Percentiles rank a stretch among this genome's conserved stretches.
Conservation (phyloP, 2,113 vertebrate genomes). For the Arenaria interpres region DNA sequence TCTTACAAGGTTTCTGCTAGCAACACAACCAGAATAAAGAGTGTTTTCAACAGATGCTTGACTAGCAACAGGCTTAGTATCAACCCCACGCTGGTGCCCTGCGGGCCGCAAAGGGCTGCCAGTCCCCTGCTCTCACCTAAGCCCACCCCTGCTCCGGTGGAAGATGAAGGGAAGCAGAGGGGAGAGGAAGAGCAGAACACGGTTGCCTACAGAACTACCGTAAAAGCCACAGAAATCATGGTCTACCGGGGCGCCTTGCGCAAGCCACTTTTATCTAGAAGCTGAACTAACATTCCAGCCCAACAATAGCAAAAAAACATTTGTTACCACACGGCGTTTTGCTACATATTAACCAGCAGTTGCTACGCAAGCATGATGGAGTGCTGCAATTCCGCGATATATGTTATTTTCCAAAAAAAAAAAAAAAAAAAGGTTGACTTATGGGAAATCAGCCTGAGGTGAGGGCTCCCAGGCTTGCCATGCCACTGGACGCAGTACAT, state of each 20-base stretch:
- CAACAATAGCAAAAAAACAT: conserved; percentile 31
- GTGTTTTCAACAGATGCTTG: conserved; percentile 11
- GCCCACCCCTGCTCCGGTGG: not conserved
- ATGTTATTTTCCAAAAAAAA: not conserved
- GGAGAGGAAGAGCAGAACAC: conserved; percentile 12
- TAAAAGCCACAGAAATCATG: conserved; percentile 49
- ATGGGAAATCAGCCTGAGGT: conserved; percentile 27
- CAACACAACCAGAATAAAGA: conserved; percentile 2
- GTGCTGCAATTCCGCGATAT: not conserved
- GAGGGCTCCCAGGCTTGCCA: conserved; percentile 49
- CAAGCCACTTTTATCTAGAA: conserved; percentile 70
- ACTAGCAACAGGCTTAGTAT: not conserved
- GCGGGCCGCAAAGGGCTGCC: not conserved
- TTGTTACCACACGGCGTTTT: conserved; percentile 36
- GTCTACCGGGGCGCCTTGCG: conserved; percentile 6
- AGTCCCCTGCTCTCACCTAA: not conserved
- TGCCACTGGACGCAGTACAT: conserved; percentile 36
- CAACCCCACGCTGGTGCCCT: not conserved
- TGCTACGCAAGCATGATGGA: conserved; percentile 59
- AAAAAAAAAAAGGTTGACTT: not conserved
- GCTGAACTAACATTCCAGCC: conserved; percentile 71
- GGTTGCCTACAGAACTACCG: conserved; percentile 27
- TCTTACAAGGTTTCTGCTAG: not conserved
- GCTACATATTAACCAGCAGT: conserved; percentile 73
- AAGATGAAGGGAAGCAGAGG: conserved; percentile 31